Evolutionary conservation across 2,888 invertebrate species (phyloP).

Genomic region (Monoplex corrugatus): DNA sequence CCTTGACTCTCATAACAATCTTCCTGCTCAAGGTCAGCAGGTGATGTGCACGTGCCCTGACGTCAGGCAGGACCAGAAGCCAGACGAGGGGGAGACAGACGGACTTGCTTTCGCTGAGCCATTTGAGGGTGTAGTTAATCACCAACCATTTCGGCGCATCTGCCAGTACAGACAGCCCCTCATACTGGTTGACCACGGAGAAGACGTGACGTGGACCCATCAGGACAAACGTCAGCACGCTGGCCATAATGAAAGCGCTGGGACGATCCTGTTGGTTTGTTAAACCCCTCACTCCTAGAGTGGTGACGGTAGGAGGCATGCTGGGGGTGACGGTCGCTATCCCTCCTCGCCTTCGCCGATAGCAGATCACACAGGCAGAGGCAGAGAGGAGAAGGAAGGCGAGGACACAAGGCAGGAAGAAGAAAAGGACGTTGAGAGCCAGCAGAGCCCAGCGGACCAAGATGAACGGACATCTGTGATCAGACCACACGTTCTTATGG

Average conservation of each 20-base stretch:
- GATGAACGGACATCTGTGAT: not conserved
- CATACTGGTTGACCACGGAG: not conserved
- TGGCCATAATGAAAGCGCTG: not conserved
- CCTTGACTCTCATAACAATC: not conserved
- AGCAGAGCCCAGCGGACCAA: not conserved
- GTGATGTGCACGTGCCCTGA: not conserved
- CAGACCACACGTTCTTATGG: not conserved
- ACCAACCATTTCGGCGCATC: not conserved
- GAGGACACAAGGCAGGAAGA: not conserved
- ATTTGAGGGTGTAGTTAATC: not conserved
- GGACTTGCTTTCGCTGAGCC: not conserved
- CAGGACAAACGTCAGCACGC: constrained; percentile 4
- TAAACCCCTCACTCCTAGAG: not conserved
- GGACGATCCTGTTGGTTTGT: not conserved
- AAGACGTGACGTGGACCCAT: constrained; percentile 1
- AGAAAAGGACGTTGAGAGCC: not conserved
- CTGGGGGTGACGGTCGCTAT: not conserved
- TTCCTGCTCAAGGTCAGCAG: not conserved
- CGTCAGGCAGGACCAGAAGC: constrained; percentile 14
- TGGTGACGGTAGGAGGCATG: not conserved
- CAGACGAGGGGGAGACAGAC: constrained; percentile 15
- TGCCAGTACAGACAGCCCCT: not conserved
- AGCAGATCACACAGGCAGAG: not conserved
- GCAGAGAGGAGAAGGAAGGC: not conserved
- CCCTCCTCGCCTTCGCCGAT: not conserved